phyloP scores from a whole-genome alignment of 2,888 invertebrate genomes.

The Leptopilina drosophilae region DNA sequence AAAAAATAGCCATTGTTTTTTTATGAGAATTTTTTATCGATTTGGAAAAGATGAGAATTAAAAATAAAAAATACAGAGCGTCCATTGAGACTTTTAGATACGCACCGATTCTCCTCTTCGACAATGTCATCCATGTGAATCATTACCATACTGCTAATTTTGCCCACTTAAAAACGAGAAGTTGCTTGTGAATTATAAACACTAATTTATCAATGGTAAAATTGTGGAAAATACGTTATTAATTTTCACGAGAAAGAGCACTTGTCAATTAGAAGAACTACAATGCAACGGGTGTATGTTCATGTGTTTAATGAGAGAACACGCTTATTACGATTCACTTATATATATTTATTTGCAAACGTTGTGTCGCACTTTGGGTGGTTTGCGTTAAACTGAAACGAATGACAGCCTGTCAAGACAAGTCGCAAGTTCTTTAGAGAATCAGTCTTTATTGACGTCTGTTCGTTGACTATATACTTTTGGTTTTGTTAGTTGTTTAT shows the following conservation, averaged over 20 bases:
- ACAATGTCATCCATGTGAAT: constrained; percentile 74
- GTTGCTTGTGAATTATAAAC: too few species aligned
- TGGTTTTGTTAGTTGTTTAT: constrained; percentile 36
- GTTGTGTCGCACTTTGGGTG: constrained; percentile 8
- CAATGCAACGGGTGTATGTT: too few species aligned
- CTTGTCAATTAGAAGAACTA: not conserved
- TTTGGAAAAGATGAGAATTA: too few species aligned
- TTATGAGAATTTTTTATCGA: too few species aligned
- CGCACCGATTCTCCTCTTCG: constrained; percentile 74
- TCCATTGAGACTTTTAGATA: constrained; percentile 43
- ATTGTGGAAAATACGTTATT: not conserved
- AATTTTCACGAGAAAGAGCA: not conserved
- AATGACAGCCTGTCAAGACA: constrained; percentile 14
- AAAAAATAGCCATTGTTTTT: too few species aligned
- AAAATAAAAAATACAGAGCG: too few species aligned
- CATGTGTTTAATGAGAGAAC: too few species aligned
- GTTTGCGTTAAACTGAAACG: constrained; percentile 34
- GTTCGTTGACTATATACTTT: not conserved
- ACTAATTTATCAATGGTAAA: not conserved
- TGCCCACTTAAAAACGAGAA: not conserved
- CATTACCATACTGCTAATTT: constrained; percentile 71
- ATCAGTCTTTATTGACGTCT: constrained; percentile 20
- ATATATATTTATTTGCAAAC: not conserved
- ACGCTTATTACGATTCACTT: too few species aligned
- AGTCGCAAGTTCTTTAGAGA: constrained; percentile 8